Conservation (phyloP, 2,888 invertebrate genomes). For the Chrysolina oricalcia region DNA sequence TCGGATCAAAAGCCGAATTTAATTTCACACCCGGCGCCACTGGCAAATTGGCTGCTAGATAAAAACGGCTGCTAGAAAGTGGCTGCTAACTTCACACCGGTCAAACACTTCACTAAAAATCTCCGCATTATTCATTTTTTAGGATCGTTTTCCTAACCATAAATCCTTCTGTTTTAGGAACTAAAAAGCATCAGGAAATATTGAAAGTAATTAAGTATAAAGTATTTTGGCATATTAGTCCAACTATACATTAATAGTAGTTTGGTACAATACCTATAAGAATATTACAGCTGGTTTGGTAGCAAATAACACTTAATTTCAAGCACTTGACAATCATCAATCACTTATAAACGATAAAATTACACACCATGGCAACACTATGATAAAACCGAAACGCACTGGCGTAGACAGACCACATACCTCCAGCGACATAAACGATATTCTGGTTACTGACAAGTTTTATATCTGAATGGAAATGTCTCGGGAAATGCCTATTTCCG, state of each 20-base stretch:
- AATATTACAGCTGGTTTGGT: not conserved
- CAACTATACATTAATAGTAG: no score
- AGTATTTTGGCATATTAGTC: no score
- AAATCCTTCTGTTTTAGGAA: no score
- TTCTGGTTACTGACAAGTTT: not conserved
- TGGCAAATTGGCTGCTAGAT: no score
- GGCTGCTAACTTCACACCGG: no score
- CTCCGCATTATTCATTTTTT: not conserved
- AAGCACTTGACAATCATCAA: not conserved
- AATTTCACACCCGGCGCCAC: no score
- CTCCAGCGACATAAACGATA: not conserved
- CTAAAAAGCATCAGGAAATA: no score
- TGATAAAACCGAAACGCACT: not conserved
- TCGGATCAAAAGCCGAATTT: no score
- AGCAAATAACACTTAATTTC: not conserved
- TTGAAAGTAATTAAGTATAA: no score
- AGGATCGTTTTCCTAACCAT: no score
- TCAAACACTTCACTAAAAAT: not conserved
- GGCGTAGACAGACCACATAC: not conserved
- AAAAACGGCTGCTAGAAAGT: no score
- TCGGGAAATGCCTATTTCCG: constrained; percentile 6
- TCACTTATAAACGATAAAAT: not conserved
- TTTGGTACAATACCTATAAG: not conserved
- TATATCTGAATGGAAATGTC: constrained; percentile 13
- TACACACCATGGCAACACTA: not conserved